Evolutionary conservation across 2,797 vertebrate species (phyloP), one percentile per base, ranked within the genome.

Genomic region (Moxostoma hubbsi): DNA sequence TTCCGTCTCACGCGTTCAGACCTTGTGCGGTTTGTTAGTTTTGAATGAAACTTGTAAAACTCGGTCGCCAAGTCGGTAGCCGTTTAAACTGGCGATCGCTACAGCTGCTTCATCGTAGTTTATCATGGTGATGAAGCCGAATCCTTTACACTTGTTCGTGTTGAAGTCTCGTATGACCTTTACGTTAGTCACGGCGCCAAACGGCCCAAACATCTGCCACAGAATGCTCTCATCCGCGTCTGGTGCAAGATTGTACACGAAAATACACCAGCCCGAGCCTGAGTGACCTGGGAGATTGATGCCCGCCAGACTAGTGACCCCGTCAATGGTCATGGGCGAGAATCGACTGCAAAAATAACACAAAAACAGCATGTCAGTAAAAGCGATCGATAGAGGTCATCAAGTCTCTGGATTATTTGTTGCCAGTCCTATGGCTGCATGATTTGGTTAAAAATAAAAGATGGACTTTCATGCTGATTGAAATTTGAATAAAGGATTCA

Each of bases 51-150:
- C 97, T 93, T 99, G 98, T 92, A 99, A 89, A 67, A 99, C 97
- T 92, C 98, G 92, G 94, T 99, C 97, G 83, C 98, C 98, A 9
- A 99, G 96, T 84, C 97, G 96, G 79, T 99, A 99, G 92, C 98
- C 98, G 79, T 99, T 99, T 89, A 99, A 93, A 92, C 98, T 99
- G 87, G 97, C 96, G 85, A 99, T 99, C 79, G 98, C 98, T 94
- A 99, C 97, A 73, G 97, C 98, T 1, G 98, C 98, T 91, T 99
- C 98, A 7, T 99, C 98, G 77, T 99, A 99, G 95, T 99, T 99
- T 87, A 97, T 99, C 98, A 99, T 99, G 92, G 98, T 98, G 92
- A 99, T 97, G 92, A 99, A 99, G 89, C 98, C 98, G 92, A 99
- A 99, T 89, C 98, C 98, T 94, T 98, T 98, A 94, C 98, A 99